These are phyloP conservation scores for Cheilosia scutellata DNA, from an alignment of 2,888 invertebrate genomes.

Conservation along the genomic window DNA sequence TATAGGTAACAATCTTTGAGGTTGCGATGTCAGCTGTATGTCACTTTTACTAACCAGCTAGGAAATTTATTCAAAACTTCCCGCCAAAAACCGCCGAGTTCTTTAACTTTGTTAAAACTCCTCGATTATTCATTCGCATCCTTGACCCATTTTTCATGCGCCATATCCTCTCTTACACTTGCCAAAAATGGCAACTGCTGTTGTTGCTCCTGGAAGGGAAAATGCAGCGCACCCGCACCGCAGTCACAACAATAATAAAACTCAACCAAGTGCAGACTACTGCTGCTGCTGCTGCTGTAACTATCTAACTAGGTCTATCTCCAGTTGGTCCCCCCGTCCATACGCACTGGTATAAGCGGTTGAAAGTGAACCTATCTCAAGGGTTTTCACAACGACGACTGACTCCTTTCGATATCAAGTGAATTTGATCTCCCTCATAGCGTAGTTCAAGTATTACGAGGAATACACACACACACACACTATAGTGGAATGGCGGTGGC, in stretches of 20 bases:
- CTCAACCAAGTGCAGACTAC: constrained; percentile 45
- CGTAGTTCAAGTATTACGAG: not conserved
- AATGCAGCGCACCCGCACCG: not conserved
- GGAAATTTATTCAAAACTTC: too few species aligned
- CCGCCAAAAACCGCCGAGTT: too few species aligned
- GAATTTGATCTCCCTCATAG: constrained; percentile 62
- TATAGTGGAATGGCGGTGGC: constrained; percentile 1
- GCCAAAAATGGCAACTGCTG: constrained; percentile 49
- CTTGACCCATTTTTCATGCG: constrained; percentile 68
- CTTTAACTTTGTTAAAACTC: constrained; percentile 4
- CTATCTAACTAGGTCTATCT: constrained; percentile 75
- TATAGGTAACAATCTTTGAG: too few species aligned
- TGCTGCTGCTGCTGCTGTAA: constrained; percentile 30
- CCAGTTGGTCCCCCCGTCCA: not conserved
- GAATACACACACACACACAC: constrained; percentile 4
- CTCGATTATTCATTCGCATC: constrained; percentile 57
- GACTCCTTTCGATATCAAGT: constrained; percentile 71
- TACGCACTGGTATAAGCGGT: constrained; percentile 55
- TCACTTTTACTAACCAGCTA: too few species aligned
- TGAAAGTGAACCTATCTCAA: constrained; percentile 75
- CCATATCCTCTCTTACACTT: constrained; percentile 50
- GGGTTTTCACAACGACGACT: constrained; percentile 58
- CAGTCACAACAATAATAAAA: constrained; percentile 52
- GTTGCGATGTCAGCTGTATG: too few species aligned
- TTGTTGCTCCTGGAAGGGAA: constrained; percentile 49